Conservation (phyloP, 2,888 invertebrate species). For the Cerceris rybyensis region DNA sequence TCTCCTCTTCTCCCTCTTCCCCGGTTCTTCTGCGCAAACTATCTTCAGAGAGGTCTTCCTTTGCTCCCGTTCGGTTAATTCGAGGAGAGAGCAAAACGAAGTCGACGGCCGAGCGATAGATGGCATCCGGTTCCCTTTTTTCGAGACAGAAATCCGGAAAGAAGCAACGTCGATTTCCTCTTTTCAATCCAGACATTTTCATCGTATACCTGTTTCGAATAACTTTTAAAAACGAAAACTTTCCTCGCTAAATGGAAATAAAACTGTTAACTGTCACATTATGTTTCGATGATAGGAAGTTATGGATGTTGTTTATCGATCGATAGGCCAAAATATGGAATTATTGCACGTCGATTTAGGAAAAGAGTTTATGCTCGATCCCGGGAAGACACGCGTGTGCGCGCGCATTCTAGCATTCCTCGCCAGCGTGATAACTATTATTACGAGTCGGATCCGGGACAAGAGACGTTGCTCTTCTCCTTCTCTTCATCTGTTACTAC, state of each 20-base stretch:
- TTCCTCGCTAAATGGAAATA: too few species aligned
- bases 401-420: conserved; percentile 53
- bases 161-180: conserved; percentile 26
- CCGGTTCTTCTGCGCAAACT: conserved; percentile 19
- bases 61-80: conserved; percentile 34
- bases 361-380: not conserved
- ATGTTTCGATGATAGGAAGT: too few species aligned
- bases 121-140: conserved; percentile 77
- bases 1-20: conserved; percentile 36
- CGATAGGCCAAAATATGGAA: too few species aligned
- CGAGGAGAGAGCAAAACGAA: conserved; percentile 67
- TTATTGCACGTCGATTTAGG: not conserved
- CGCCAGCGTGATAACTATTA: conserved; percentile 66
- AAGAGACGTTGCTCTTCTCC: conserved; percentile 56
- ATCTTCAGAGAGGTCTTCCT: conserved; percentile 1
- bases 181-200: too few species aligned
- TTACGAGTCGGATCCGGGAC: conserved; percentile 72
- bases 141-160: conserved; percentile 39
- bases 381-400: conserved; percentile 12
- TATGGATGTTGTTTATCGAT: too few species aligned
- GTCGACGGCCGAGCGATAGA: conserved; percentile 75
- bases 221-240: too few species aligned
- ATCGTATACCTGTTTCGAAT: too few species aligned
- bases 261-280: too few species aligned
- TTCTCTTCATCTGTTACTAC: conserved; percentile 16